Evolutionary conservation across 2,113 vertebrate species (phyloP).

Genomic region (Eira barbara): DNA sequence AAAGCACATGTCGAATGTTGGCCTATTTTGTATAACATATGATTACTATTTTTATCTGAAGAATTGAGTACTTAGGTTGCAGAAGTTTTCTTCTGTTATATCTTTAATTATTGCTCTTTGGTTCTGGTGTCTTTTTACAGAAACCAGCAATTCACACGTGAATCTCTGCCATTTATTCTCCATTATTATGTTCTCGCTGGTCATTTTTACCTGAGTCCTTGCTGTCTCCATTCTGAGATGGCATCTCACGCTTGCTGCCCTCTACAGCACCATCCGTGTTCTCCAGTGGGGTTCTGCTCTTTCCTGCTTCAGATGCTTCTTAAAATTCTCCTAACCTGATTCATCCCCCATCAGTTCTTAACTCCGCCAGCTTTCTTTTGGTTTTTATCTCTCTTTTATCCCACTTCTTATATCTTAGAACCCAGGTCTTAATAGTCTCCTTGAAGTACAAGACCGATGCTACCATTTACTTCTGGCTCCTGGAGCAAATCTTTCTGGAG

Average conservation of each 20-base stretch:
- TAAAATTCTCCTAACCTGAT: slow-evolving; percentile 7
- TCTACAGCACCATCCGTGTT: not conserved
- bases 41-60: slow-evolving; percentile 1
- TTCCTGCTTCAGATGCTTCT: not conserved
- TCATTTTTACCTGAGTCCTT: not conserved
- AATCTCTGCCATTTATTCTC: not conserved
- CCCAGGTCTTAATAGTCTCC: not conserved
- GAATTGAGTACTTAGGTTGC: not conserved
- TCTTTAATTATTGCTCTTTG: slow-evolving; percentile 31
- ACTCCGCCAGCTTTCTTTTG: not conserved
- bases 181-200: not conserved
- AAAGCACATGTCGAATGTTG: not conserved
- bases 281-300: slow-evolving; percentile 2
- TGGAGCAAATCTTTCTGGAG: not conserved
- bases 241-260: not conserved
- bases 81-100: slow-evolving; percentile 50
- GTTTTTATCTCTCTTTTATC: not conserved
- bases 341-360: not conserved
- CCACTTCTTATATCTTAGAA: not conserved
- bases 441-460: not conserved
- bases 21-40: not conserved
- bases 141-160: not conserved
- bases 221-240: not conserved
- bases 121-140: not conserved
- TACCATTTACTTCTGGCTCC: not conserved